A percentile compares a stretch with the other conserved stretches of the same genome.
Evolutionary conservation across 2,113 vertebrate genomes (phyloP).

Genomic region (Ibidorhyncha struthersii): DNA sequence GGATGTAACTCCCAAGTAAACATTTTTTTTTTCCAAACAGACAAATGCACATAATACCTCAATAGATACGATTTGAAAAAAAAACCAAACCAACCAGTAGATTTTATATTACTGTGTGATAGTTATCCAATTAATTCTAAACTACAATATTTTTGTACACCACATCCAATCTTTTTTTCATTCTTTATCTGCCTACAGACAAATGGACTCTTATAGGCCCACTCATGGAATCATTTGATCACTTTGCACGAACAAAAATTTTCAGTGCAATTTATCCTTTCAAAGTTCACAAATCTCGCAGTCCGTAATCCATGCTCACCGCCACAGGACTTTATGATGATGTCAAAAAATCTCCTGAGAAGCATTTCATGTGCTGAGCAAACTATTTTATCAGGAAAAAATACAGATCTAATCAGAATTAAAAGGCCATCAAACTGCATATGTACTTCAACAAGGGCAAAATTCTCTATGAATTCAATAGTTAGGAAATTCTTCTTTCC

Average conservation of each 20-base stretch:
- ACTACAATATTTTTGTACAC: neutral
- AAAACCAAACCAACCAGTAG: neutral
- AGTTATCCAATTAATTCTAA: neutral
- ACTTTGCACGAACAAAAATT: neutral
- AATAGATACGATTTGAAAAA: neutral
- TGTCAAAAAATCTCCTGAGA: neutral
- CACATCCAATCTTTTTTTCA: neutral
- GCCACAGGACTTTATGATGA: neutral
- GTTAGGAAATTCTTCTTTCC: neutral
- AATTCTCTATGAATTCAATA: neutral
- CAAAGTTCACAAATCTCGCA: neutral
- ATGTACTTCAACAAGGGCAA: neutral
- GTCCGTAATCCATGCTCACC: neutral
- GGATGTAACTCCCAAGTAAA: neutral
- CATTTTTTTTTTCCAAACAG: neutral
- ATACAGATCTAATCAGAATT: neutral
- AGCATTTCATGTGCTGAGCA: neutral
- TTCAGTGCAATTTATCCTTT: neutral
- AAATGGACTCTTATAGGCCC: neutral
- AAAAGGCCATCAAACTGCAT: neutral
- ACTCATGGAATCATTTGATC: neutral
- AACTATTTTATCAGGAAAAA: neutral
- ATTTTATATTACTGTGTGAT: neutral
- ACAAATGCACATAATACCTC: neutral
- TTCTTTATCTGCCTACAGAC: neutral